These are phyloP conservation scores for Myotis findleyi DNA, from an alignment of 2,797 vertebrate genomes.

Conservation along the genomic window DNA sequence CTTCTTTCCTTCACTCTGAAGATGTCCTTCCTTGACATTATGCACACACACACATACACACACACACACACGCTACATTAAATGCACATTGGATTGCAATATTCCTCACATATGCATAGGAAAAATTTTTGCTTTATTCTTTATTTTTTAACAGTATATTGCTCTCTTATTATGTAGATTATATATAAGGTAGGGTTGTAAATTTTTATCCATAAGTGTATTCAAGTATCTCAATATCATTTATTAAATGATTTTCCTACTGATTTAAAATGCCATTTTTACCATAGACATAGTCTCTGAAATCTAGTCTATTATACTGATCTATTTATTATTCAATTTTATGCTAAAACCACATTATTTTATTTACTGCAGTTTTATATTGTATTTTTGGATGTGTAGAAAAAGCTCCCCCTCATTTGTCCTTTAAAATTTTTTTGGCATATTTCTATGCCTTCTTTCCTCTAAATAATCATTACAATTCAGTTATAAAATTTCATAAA, in stretches of 20 bases:
- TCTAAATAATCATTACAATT: slow-evolving; percentile 49
- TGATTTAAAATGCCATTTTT: slow-evolving; percentile 14
- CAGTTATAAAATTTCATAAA: slow-evolving; percentile 66
- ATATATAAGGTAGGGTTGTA: neutral
- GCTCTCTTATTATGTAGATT: neutral
- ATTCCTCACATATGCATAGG: neutral
- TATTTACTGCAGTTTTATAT: slow-evolving; percentile 42
- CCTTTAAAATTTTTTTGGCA: neutral
- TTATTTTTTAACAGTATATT: neutral
- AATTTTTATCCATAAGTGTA: neutral
- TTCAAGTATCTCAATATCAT: neutral
- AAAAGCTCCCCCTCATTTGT: neutral
- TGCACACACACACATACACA: neutral
- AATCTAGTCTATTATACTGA: neutral
- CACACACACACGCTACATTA: neutral
- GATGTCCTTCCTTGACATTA: neutral
- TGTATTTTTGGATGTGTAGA: slow-evolving; percentile 34
- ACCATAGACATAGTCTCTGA: neutral
- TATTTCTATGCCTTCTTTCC: neutral
- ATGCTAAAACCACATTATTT: slow-evolving; percentile 26
- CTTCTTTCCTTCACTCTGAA: neutral
- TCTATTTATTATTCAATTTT: slow-evolving; percentile 26
- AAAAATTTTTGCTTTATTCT: neutral
- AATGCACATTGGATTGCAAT: neutral
- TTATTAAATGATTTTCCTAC: neutral